Evolutionary conservation across 2,113 vertebrate genomes (phyloP).

Genomic region (Lagopus muta): DNA sequence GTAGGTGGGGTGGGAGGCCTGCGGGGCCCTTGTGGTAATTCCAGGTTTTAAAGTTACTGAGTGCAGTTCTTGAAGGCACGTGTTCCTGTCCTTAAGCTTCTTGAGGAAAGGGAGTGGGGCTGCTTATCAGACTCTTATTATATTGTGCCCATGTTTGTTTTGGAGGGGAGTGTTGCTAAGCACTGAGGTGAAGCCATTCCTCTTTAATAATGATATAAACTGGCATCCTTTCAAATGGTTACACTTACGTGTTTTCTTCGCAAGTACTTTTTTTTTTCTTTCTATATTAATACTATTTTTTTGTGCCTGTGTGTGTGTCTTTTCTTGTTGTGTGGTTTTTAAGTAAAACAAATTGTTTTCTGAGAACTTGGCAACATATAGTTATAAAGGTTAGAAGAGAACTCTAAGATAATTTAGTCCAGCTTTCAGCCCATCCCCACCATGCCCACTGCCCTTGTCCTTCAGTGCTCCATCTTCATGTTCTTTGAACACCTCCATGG

Average conservation of each 20-base stretch:
- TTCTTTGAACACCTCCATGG: no score
- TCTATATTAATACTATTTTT: no score
- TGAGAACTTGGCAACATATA: neutral
- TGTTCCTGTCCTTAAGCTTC: neutral
- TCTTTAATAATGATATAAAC: neutral
- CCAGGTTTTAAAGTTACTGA: neutral
- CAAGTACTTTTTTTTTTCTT: neutral
- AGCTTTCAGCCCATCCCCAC: no score
- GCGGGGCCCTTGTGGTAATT: neutral
- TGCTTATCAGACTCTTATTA: neutral
- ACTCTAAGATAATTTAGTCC: no score
- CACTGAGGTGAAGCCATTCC: neutral
- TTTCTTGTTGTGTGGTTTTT: neutral
- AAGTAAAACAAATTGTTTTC: neutral
- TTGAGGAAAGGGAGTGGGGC: neutral
- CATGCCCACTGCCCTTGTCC: no score
- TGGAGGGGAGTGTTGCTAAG: no score
- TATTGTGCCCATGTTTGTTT: neutral
- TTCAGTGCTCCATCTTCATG: no score
- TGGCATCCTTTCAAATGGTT: neutral
- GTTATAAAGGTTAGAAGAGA: no score
- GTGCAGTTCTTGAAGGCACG: neutral
- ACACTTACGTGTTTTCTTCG: neutral
- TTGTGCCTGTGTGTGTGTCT: no score
- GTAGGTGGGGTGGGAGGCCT: constrained; percentile 39